Conservation (phyloP, 2,888 invertebrate species). For the Philaethria dido region DNA sequence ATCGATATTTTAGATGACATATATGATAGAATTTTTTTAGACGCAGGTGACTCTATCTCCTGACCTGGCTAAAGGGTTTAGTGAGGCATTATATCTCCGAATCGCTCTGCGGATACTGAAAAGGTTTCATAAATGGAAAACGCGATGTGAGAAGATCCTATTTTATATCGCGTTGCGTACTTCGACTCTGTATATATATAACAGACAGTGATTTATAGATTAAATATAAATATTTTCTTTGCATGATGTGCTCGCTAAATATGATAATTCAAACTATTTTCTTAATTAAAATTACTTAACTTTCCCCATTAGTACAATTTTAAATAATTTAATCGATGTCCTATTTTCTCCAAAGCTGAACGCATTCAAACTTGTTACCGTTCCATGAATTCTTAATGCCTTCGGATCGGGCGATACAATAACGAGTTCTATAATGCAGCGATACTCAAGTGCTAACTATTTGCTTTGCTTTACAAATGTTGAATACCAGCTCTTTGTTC, state of each 20-base stretch:
- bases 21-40: conserved; percentile 15
- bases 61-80: conserved; percentile 32
- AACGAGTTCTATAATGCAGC: conserved; percentile 34
- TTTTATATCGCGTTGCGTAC: conserved; percentile 18
- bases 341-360: conserved; percentile 34
- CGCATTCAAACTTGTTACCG: conserved; percentile 37
- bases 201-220: neutral
- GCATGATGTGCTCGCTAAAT: neutral
- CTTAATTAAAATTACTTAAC: neutral
- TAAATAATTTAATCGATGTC: conserved; percentile 14
- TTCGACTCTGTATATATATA: neutral
- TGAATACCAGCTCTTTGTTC: conserved; percentile 24
- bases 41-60: conserved; percentile 27
- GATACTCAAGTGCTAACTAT: conserved; percentile 31
- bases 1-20: conserved; percentile 21
- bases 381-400: conserved; percentile 34
- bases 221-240: neutral
- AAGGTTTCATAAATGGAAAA: conserved; percentile 36
- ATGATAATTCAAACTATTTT: neutral
- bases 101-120: conserved; percentile 33
- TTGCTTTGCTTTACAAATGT: conserved; percentile 26
- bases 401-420: conserved; percentile 34
- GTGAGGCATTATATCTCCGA: conserved; percentile 27
- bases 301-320: neutral
- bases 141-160: conserved; percentile 13